These are phyloP conservation scores for Apistogramma diplotaenia DNA, from an alignment of 2,113 vertebrate species.

Conservation along the genomic window DNA sequence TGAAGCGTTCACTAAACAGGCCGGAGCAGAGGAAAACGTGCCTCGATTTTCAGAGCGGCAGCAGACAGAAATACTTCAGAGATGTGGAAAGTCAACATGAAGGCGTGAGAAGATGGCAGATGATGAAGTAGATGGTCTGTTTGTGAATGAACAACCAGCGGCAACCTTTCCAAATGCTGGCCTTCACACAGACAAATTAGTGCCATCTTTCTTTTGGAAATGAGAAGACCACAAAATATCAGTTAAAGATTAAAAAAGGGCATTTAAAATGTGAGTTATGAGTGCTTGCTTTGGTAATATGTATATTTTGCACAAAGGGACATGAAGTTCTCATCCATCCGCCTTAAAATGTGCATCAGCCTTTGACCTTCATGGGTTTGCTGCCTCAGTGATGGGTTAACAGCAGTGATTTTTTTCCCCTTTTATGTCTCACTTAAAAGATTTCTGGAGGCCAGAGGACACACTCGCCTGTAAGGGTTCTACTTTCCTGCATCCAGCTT, in stretches of 20 bases:
- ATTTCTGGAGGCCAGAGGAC: neutral
- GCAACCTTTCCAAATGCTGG: slow-evolving; percentile 5
- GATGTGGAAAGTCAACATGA: slow-evolving; percentile 49
- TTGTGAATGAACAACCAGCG: neutral
- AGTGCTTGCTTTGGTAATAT: neutral
- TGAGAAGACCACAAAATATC: neutral
- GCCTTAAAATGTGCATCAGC: neutral
- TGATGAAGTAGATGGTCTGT: slow-evolving; percentile 15
- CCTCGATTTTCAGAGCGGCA: slow-evolving; percentile 4
- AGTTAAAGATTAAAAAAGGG: neutral
- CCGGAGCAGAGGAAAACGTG: neutral
- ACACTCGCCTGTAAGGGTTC: neutral
- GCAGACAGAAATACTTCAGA: slow-evolving; percentile 44
- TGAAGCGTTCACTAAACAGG: slow-evolving; percentile 6
- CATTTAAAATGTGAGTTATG: neutral
- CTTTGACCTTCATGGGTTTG: neutral
- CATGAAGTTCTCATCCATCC: neutral
- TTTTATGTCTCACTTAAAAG: neutral
- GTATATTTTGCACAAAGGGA: neutral
- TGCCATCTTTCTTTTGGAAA: neutral
- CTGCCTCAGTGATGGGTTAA: neutral
- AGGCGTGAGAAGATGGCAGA: neutral
- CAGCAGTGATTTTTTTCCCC: neutral
- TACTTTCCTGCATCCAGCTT: neutral
- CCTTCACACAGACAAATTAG: neutral